Evolutionary conservation across 1,140 invertebrate genomes (phyloP).

Genomic region (Halesus radiatus): DNA sequence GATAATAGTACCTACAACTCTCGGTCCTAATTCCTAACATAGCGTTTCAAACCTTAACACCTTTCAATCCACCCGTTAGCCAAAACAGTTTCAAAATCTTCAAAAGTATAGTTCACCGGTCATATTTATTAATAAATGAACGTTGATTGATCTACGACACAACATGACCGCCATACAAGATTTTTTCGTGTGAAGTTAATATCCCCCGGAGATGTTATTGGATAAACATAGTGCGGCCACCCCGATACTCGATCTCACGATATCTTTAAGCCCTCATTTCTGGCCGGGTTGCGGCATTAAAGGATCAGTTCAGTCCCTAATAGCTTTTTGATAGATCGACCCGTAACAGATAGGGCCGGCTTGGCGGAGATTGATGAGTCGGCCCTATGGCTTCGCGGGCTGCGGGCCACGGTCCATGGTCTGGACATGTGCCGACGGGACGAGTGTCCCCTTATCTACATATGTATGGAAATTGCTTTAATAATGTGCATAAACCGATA

Average conservation of each 20-base stretch:
- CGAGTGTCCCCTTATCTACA: no score
- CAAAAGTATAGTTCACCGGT: background rate
- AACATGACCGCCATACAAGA: background rate
- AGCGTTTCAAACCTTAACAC: no score
- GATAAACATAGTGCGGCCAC: no score
- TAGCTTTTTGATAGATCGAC: conserved; percentile 55
- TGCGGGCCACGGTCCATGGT: no score
- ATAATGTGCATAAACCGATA: no score
- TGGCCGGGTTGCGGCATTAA: background rate
- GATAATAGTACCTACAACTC: no score
- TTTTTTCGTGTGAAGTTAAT: conserved; percentile 6
- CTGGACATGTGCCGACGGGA: no score
- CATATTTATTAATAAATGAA: background rate
- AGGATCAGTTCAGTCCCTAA: conserved; percentile 39
- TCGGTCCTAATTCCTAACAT: no score
- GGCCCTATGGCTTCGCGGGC: background rate
- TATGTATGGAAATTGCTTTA: no score
- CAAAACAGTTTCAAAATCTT: no score
- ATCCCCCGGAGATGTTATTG: background rate
- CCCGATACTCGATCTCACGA: conserved; percentile 4
- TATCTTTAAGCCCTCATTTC: conserved; percentile 13
- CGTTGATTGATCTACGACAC: no score
- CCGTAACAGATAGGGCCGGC: conserved; percentile 36
- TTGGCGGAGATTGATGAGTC: conserved; percentile 49
- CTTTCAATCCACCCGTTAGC: no score